These are phyloP conservation scores for Tachysurus fulvidraco DNA, from an alignment of 2,113 vertebrate species.

Conservation along the genomic window DNA sequence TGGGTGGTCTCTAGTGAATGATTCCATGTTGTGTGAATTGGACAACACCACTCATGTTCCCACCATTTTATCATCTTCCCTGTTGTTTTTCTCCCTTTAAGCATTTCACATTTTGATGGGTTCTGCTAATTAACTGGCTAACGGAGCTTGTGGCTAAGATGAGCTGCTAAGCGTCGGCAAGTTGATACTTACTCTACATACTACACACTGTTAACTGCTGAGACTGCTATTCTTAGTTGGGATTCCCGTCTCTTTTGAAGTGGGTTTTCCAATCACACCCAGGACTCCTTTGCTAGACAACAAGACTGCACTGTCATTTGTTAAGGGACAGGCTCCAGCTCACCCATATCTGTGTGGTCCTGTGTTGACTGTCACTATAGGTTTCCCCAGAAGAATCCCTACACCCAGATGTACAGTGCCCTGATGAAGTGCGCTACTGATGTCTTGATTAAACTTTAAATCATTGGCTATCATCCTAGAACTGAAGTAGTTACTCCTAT, in stretches of 20 bases:
- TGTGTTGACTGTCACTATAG: no score
- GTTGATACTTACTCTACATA: constrained; percentile 17
- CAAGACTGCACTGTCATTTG: background rate
- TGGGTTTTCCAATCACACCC: background rate
- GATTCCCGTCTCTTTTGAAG: background rate
- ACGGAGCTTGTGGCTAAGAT: constrained; percentile 12
- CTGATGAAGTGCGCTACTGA: background rate
- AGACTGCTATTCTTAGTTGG: constrained; percentile 13
- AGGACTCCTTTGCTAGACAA: background rate
- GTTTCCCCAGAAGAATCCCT: background rate
- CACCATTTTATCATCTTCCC: constrained; percentile 1
- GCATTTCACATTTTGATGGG: background rate
- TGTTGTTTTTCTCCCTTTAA: constrained; percentile 9
- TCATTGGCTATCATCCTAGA: background rate
- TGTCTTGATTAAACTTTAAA: background rate
- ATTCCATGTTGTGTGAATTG: background rate
- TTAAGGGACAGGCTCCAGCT: background rate
- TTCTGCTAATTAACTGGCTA: constrained; percentile 24
- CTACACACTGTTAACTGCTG: constrained; percentile 18
- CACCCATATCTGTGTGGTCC: background rate
- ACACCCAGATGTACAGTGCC: background rate
- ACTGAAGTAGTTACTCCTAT: background rate
- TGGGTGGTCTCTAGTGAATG: background rate
- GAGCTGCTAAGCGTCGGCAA: constrained; percentile 6
- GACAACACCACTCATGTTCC: background rate